Conservation (phyloP, 1,140 invertebrate genomes). For the Bradynema listronoti region DNA sequence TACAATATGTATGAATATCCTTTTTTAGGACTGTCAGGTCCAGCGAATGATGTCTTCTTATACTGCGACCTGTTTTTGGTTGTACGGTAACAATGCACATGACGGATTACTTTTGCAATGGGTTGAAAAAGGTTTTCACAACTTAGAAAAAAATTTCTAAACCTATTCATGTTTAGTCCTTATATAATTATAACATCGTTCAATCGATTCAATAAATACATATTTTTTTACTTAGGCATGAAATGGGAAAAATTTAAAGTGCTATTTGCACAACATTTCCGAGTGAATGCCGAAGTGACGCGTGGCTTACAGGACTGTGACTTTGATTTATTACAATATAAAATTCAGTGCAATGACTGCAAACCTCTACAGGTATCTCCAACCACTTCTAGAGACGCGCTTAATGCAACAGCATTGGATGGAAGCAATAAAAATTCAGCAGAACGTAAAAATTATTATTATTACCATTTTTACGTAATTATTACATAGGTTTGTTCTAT, state of each 20-base stretch:
- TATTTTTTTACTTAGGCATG: constrained; percentile 31
- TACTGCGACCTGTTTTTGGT: constrained; percentile 57
- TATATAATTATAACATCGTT: too few species aligned
- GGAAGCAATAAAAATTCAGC: too few species aligned
- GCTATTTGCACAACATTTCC: constrained; percentile 45
- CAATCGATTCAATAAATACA: too few species aligned
- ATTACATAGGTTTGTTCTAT: too few species aligned
- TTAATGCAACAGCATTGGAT: neutral
- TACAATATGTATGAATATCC: too few species aligned
- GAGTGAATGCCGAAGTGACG: constrained; percentile 43
- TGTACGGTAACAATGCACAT: constrained; percentile 51
- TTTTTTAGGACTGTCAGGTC: constrained; percentile 52
- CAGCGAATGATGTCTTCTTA: constrained; percentile 57
- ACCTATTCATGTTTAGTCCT: too few species aligned
- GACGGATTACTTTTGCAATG: constrained; percentile 55
- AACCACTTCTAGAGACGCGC: neutral
- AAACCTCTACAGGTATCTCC: neutral
- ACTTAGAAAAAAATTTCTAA: too few species aligned
- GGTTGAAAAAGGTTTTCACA: constrained; percentile 29
- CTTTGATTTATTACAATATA: constrained; percentile 46
- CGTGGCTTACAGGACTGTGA: constrained; percentile 37
- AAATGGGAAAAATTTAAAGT: constrained; percentile 42
- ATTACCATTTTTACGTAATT: too few species aligned
- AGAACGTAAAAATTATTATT: too few species aligned
- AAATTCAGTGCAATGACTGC: constrained; percentile 46